phyloP scores from a whole-genome alignment of 2,797 vertebrate genomes.

The Helostoma temminkii region DNA sequence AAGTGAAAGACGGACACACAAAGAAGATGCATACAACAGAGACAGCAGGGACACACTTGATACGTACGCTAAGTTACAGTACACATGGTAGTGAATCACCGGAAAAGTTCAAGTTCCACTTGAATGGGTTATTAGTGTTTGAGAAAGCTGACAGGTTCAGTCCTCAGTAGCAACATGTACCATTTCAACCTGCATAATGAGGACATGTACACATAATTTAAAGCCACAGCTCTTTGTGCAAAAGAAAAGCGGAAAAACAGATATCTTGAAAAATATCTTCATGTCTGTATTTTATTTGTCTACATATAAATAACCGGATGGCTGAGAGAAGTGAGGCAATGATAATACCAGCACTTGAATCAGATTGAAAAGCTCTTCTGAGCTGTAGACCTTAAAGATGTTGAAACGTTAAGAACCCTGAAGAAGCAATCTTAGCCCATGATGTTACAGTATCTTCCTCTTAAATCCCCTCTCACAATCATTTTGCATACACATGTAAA shows the following conservation, averaged over 20 bases:
- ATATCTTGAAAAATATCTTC: background rate
- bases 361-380: conserved; percentile 55
- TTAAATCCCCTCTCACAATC: conserved; percentile 24
- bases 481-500: conserved; percentile 32
- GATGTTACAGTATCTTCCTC: conserved; percentile 33
- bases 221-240: conserved; percentile 35
- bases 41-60: background rate
- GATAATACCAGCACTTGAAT: conserved; percentile 55
- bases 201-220: conserved; percentile 33
- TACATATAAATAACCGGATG: conserved; percentile 21
- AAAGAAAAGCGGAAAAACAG: background rate
- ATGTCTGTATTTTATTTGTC: background rate
- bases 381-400: conserved; percentile 46
- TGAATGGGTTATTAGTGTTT: background rate
- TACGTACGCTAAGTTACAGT: background rate
- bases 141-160: background rate
- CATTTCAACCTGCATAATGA: conserved; percentile 25
- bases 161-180: conserved; percentile 21
- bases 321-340: conserved; percentile 22
- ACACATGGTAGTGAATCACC: background rate
- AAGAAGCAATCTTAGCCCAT: conserved; percentile 33
- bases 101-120: background rate
- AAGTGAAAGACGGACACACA: background rate
- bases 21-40: background rate
- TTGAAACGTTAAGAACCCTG: conserved; percentile 39